phyloP scores from a whole-genome alignment of 2,888 invertebrate genomes.

The Cephus spinipes region DNA sequence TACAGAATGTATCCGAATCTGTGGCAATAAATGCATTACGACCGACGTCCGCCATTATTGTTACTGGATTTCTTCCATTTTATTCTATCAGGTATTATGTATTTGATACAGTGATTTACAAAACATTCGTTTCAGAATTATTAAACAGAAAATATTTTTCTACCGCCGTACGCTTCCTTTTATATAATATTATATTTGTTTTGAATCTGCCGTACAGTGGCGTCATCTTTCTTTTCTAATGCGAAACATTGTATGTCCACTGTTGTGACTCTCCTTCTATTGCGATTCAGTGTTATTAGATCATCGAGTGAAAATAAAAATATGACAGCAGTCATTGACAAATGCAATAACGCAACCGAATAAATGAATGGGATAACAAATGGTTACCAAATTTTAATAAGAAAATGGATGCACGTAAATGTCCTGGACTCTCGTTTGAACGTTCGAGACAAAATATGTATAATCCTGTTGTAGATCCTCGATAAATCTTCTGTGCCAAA shows the following conservation, averaged over 20 bases:
- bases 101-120: background rate
- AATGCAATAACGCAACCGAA: background rate
- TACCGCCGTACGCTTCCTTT: background rate
- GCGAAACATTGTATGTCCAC: background rate
- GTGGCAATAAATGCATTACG: conserved; percentile 44
- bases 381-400: background rate
- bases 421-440: background rate
- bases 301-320: background rate
- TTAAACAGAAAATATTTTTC: background rate
- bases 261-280: background rate
- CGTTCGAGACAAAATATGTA: background rate
- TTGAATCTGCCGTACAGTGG: background rate
- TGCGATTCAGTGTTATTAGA: background rate
- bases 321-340: background rate
- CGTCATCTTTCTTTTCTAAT: background rate
- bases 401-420: background rate
- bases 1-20: conserved; percentile 47
- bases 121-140: background rate
- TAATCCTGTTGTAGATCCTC: conserved; percentile 70
- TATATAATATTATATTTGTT: background rate
- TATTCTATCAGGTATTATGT: conserved; percentile 41
- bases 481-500: conserved; percentile 71
- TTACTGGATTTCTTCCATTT: conserved; percentile 59
- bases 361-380: background rate
- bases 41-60: conserved; percentile 55